Evolutionary conservation across 2,888 invertebrate species (phyloP), one percentile per base, ranked within the genome.

Genomic region (Pharmacophagus antenor): DNA sequence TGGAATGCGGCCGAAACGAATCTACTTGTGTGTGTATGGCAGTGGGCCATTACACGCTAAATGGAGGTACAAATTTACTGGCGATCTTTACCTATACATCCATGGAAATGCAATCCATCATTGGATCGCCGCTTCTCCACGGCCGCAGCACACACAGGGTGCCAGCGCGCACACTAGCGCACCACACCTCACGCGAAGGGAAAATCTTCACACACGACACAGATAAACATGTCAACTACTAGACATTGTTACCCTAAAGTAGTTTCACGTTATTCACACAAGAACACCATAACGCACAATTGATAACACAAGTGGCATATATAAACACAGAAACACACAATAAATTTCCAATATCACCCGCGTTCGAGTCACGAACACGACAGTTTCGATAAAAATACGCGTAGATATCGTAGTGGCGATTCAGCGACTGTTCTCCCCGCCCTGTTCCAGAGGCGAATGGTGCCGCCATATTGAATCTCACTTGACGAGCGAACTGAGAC

Each of bases 121-220:
- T 86, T 83, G 84, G 82, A 82, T 83, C 85, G 81, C 82, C 79
- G 77, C 72, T 80, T 82, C 80, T 77, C 80, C 82, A 84, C 84
- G 74, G 76, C 74, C 77, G 71, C 73, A 72, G 73, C 83, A 79
- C 85, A 70, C 88, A 83, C 83, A 73, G 65, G 65, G 72, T 77
- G 74, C 80, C 70, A 76, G 70, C 74, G 74, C 84, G 78, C 86
- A 85, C 88, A 88, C 88, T 76, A 77, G 72, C 81, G 74, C 84
- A 85, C 82, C 69, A 76, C 84, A 84, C 84, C 87, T 89, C 88
- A 89, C 89, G 84, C 88, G 82, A 90, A 88, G 89, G 90, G 89
- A 90, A 90, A 90, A 89, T 89, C 90, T 89, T 90, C 90, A 89
- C 88, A 89, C 88, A 90, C 89, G 88, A 85, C 88, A 90, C 89